Conservation (phyloP, 2,797 vertebrate genomes). For the Oceanodroma leucorhoa region DNA sequence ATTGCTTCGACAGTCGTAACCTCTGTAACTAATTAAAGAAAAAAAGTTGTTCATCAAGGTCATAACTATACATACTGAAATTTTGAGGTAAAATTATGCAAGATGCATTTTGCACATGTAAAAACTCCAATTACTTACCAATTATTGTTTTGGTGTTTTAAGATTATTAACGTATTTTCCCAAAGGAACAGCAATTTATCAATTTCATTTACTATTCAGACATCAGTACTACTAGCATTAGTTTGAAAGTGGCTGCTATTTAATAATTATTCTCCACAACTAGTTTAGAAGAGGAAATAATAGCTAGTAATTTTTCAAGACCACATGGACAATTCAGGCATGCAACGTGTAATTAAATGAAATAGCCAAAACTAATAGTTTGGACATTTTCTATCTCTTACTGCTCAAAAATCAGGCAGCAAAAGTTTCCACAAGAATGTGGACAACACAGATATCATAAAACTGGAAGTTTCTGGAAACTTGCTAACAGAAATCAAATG, state of each 20-base stretch:
- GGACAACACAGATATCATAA: background rate
- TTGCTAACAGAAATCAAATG: background rate
- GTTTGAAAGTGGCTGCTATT: background rate
- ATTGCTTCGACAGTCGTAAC: conserved; percentile 88
- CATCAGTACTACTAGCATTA: background rate
- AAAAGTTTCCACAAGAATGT: background rate
- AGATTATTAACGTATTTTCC: background rate
- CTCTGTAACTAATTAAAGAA: conserved; percentile 80
- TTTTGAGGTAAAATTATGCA: background rate
- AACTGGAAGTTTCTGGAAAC: background rate
- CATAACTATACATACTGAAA: background rate
- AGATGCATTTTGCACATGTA: background rate
- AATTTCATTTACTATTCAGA: background rate
- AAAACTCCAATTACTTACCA: background rate
- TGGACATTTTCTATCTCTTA: background rate
- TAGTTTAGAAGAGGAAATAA: background rate
- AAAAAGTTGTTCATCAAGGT: background rate
- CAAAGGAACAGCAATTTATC: background rate
- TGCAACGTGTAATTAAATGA: background rate
- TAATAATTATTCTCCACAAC: background rate
- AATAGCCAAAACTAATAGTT: background rate
- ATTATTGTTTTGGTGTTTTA: background rate
- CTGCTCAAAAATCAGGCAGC: background rate
- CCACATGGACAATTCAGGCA: background rate
- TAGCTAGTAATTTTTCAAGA: background rate